Base-by-base conservation (phyloP, 2,888 invertebrate genomes). In the Cotesia congregata region DNA sequence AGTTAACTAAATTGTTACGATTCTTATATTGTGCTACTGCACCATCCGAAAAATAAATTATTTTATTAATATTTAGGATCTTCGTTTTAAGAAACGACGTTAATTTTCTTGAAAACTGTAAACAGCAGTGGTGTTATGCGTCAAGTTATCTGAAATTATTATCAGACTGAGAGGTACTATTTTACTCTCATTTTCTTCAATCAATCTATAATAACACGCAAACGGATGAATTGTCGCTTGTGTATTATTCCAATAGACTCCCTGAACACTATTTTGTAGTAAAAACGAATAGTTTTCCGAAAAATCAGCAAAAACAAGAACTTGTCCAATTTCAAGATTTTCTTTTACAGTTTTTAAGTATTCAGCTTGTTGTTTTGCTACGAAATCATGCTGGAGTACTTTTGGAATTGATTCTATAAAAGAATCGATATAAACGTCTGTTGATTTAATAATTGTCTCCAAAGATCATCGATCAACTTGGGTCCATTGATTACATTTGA, bases 401-500 rank as follows among this genome's bases (percentile, higher is more conserved):
- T 62, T 65, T 40, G 75, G 50, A 39, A 82, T 68, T 65, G 75
- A 65, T 17, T 77, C 72, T 60, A 76, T 15, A 6, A 80, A 79
- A 7, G 20, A 30, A 6, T 80, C 77, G 40, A 78, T 50, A 62
- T 41, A 80, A 67, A 80, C 78, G 71, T 80, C 72, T 1, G 70
- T 65, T 41, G 78, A 59, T 74, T 79, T 78, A 30, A 72, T 67
- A 20, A 82, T 60, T 0, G 79, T 81, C 75, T 82, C 77, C 41
- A 81, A 67, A 41, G 68, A 69, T 70, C 77, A 79, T 62, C 80
- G 77, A 77, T 83, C 78, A 1, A 76, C 76, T n/a, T 78, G 71
- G 39, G 77, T 61, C 81, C 82, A 80, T 60, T 83, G 82, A 7
- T 82, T 79, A 64, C 70, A 81, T 20, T 72, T 75, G 41, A 82